Percentiles rank a stretch among this genome's conserved stretches.
Evolutionary conservation across 37 sponge, comb jelly and placozoan species (phyloP).

Genomic region (Cliona cf. orientalis): DNA sequence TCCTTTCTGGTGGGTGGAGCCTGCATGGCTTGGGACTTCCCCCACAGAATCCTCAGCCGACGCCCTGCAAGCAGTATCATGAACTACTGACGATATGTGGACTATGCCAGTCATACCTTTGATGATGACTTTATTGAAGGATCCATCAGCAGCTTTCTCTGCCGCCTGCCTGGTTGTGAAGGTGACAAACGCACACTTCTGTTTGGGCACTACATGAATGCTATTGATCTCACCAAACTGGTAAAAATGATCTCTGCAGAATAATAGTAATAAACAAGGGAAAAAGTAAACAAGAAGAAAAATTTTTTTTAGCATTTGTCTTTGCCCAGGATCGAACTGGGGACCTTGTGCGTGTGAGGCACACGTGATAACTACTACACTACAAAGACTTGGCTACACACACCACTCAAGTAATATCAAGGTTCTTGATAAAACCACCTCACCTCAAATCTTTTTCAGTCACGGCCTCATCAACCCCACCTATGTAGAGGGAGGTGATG

Average conservation of each 20-base stretch:
- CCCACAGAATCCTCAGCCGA: constrained; percentile 93
- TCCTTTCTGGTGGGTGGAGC: constrained; percentile 33
- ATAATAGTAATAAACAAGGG: background rate
- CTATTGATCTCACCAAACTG: constrained; percentile 91
- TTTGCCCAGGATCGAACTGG: too few relatives aligned
- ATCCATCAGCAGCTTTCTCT: constrained; percentile 84
- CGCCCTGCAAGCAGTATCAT: constrained; percentile 7
- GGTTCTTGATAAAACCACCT: background rate
- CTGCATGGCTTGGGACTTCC: constrained; percentile 69
- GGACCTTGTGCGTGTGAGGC: too few relatives aligned
- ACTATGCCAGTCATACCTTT: constrained; percentile 51
- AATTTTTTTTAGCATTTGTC: too few relatives aligned
- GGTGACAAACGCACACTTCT: constrained; percentile 94
- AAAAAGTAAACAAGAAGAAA: background rate
- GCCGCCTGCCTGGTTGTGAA: constrained; percentile 83
- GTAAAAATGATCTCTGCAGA: constrained; percentile 83
- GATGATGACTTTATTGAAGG: constrained; percentile 89
- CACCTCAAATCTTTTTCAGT: constrained; percentile 88
- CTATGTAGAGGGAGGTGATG: constrained; percentile 93
- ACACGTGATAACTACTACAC: background rate
- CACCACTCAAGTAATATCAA: background rate
- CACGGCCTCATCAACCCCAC: constrained; percentile 80
- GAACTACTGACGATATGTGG: background rate
- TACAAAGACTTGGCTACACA: background rate
- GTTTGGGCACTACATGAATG: constrained; percentile 77